Evolutionary conservation across 2,113 vertebrate genomes (phyloP).

Genomic region (Myxocyprinus asiaticus): DNA sequence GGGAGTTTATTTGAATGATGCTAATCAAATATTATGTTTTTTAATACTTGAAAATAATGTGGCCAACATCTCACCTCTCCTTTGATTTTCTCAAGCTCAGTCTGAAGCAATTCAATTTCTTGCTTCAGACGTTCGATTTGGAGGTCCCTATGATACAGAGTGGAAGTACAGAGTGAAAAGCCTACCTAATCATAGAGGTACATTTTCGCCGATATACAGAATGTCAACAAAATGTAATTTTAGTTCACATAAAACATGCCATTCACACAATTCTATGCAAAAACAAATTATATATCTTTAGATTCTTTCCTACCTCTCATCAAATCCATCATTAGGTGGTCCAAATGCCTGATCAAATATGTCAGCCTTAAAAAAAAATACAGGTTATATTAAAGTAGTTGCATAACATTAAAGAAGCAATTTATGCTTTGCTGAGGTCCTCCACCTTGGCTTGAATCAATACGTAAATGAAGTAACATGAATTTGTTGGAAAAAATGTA

Average conservation of each 20-base stretch:
- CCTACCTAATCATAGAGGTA: background rate
- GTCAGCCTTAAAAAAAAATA: conserved; percentile 69
- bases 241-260: fast-evolving
- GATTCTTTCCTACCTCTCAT: conserved; percentile 80
- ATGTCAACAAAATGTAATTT: background rate
- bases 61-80: conserved; percentile 87
- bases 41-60: too few species aligned
- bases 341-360: conserved; percentile 93
- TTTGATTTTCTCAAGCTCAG: conserved; percentile 90
- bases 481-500: too few species aligned
- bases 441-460: too few species aligned
- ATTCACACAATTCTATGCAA: background rate
- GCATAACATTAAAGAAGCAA: too few species aligned
- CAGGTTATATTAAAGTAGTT: background rate
- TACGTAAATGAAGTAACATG: too few species aligned
- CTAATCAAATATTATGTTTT: too few species aligned
- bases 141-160: conserved; percentile 84
- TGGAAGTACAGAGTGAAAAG: background rate
- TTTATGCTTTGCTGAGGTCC: too few species aligned
- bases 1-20: too few species aligned
- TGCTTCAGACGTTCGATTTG: conserved; percentile 87
- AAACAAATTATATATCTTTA: background rate
- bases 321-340: conserved; percentile 84
- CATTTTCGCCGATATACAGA: too few species aligned
- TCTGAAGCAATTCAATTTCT: conserved; percentile 82